Percentiles rank a stretch among this genome's conserved stretches.
phyloP scores from a whole-genome alignment of 1,140 invertebrate genomes.

The Heliconius hewitsoni region DNA sequence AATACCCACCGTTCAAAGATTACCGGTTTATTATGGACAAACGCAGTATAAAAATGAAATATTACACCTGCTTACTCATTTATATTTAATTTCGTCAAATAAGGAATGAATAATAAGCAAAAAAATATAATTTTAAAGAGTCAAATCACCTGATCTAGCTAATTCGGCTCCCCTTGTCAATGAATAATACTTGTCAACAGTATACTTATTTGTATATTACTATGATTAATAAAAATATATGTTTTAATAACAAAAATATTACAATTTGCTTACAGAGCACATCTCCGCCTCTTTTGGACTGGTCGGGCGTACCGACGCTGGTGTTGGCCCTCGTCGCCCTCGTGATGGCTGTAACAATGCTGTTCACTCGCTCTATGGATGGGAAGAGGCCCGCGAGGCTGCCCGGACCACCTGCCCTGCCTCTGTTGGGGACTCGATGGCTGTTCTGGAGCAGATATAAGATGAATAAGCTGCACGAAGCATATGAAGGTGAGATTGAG shows the following conservation, averaged over 20 bases:
- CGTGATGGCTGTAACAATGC: slow-evolving; percentile 52
- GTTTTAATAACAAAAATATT: background rate
- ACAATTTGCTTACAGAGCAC: slow-evolving; percentile 49
- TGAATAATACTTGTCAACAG: background rate
- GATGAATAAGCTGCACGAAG: slow-evolving; percentile 89
- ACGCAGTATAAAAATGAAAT: background rate
- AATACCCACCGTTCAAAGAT: background rate
- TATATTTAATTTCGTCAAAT: background rate
- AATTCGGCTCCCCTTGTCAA: background rate
- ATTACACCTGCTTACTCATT: background rate
- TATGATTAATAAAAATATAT: background rate
- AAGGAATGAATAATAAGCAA: background rate
- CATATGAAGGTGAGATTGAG: slow-evolving; percentile 85
- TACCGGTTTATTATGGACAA: background rate
- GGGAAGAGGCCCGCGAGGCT: slow-evolving; percentile 72
- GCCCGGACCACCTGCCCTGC: slow-evolving; percentile 88
- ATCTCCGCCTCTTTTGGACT: slow-evolving; percentile 65
- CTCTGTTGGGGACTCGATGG: slow-evolving; percentile 91
- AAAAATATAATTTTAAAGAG: background rate
- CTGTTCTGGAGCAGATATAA: slow-evolving; percentile 88
- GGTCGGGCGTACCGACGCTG: slow-evolving; percentile 65
- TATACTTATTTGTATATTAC: background rate
- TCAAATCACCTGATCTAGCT: background rate
- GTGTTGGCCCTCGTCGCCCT: slow-evolving; percentile 53
- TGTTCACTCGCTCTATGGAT: slow-evolving; percentile 49